Conservation (phyloP, 2,113 vertebrate species). For the Nannobrachium achirus region DNA sequence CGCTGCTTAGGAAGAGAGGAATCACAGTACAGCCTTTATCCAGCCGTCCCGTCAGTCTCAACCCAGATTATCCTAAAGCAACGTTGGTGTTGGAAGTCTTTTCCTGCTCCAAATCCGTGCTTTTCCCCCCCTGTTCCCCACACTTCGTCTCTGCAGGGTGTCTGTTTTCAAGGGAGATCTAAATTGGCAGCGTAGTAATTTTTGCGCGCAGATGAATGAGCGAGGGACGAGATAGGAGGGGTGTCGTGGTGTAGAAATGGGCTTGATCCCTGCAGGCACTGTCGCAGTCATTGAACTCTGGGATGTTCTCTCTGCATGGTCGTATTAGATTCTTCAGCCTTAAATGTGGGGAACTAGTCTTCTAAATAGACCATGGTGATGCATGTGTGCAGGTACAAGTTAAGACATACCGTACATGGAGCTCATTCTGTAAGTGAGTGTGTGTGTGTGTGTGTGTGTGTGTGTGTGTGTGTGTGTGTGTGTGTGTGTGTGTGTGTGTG, state of each 20-base stretch:
- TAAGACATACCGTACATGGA: conserved; percentile 40
- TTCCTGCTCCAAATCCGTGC: conserved; percentile 47
- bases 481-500: conserved; percentile 17
- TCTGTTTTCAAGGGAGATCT: conserved; percentile 57
- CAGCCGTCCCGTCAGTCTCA: conserved; percentile 56
- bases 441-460: conserved; percentile 3
- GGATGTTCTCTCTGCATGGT: conserved; percentile 63
- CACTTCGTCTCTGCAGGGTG: background rate
- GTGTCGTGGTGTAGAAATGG: conserved; percentile 51
- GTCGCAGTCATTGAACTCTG: conserved; percentile 62
- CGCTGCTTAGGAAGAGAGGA: conserved; percentile 7
- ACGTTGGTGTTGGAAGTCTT: conserved; percentile 6
- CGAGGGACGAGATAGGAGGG: conserved; percentile 48
- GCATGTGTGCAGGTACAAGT: conserved; percentile 31
- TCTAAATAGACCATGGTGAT: conserved; percentile 53
- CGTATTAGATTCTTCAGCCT: conserved; percentile 24
- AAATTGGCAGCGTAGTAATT: conserved; percentile 65
- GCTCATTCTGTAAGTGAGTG: conserved; percentile 34
- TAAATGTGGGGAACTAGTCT: conserved; percentile 31
- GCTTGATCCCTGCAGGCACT: conserved; percentile 64
- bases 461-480: conserved; percentile 19
- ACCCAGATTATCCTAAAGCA: conserved; percentile 57
- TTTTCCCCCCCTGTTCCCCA: conserved; percentile 17
- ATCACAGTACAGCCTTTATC: conserved; percentile 38
- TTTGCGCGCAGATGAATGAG: conserved; percentile 53